Evolutionary conservation across 2,888 invertebrate genomes (phyloP).

Genomic region (Archips crataeganus): DNA sequence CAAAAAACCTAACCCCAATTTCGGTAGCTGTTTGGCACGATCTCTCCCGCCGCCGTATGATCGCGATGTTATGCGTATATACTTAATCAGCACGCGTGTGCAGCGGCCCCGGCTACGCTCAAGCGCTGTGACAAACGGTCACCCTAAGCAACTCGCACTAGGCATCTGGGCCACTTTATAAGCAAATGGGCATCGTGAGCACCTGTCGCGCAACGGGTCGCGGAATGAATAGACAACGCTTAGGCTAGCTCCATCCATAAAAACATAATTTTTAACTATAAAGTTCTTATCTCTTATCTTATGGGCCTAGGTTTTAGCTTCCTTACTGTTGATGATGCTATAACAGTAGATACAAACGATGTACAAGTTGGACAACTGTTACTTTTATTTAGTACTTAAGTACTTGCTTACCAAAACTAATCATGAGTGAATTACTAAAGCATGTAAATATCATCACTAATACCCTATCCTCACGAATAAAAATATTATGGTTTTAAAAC

Average conservation of each 20-base stretch:
- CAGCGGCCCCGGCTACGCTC: constrained; percentile 47
- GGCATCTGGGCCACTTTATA: constrained; percentile 26
- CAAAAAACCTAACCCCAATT: constrained; percentile 83
- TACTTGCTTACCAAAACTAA: no score
- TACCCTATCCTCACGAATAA: neutral
- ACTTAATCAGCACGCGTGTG: constrained; percentile 68
- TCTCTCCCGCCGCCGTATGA: constrained; percentile 65
- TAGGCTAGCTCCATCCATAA: neutral
- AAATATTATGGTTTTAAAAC: neutral
- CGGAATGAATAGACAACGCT: neutral
- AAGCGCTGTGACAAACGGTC: constrained; percentile 48
- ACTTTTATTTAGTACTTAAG: no score
- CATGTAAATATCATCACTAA: neutral
- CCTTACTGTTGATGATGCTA: no score
- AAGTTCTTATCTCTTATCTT: neutral
- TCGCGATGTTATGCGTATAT: constrained; percentile 52
- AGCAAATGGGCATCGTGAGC: neutral
- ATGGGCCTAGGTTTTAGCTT: no score
- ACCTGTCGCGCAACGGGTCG: constrained; percentile 24
- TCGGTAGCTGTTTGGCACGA: constrained; percentile 79
- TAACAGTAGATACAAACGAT: neutral
- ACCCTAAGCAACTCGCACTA: constrained; percentile 16
- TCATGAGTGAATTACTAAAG: no score
- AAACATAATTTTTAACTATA: neutral
- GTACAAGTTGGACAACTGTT: no score